Base-by-base conservation (phyloP, 2,797 vertebrate species). In the Tympanoctomys barrerae region DNA sequence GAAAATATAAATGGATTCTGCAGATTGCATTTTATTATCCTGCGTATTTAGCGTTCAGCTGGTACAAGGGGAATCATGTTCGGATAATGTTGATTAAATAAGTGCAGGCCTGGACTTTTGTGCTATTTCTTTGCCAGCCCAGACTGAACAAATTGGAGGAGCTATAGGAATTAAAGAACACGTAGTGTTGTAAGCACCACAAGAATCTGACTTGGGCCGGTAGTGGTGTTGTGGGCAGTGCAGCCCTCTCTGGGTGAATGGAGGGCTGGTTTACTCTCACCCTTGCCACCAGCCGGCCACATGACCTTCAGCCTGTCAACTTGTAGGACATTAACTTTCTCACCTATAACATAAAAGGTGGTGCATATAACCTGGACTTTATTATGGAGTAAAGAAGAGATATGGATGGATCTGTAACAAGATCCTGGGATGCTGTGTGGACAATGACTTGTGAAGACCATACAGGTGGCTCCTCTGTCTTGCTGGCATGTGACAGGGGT, bases 1-100 rank as follows among this genome's bases (percentile, higher is more conserved):
- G 93, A 97, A 97, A 97, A 97, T 97, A 96, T 97, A 97, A 97
- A 97, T 96, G 97, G 90, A 86, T 97, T 95, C 95, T 97, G 85
- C 96, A 96, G 97, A 97, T 96, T 97, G 94, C 90, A 91, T 97
- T 96, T 97, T 95, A 97, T 97, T 97, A 93, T 93, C 93, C 64
- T 97, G 93, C 75, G 2, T 68, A 87, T 90, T 94, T 91, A 97
- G 73, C 82, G 89, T 91, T 93, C 87, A 95, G 85, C 85, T 87
- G 46, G 83, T 87, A 85, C 83, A 88, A 73, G 64, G 49, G 92
- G 77, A 92, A 95, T 89, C 52, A 9, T 89, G 85, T 89, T 90
- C 46, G 77, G 93, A 82, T 93, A 73, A 90, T 91, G 83, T 57
- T 97, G 96, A 96, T 96, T 94, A 89, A 97, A 96, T 95, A 89